These are phyloP conservation scores for Diadumene lineata DNA, from an alignment of 92 coral and sea anemone species.

Conservation along the genomic window DNA sequence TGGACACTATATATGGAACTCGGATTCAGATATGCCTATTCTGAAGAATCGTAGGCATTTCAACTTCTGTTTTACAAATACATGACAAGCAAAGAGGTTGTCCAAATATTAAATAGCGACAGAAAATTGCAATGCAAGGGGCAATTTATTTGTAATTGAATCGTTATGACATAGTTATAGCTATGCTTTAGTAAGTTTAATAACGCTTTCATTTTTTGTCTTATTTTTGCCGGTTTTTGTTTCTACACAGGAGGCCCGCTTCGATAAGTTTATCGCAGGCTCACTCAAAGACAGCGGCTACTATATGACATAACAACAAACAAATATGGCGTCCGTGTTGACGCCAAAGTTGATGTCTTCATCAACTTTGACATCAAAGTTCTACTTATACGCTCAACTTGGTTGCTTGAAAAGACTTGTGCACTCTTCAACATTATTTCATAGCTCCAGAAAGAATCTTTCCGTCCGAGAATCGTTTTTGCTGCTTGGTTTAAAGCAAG, in stretches of 20 bases:
- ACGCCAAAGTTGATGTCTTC: neutral
- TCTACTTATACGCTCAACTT: neutral
- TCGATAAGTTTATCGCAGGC: neutral
- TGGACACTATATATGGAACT: no score
- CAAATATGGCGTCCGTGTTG: slow-evolving; percentile 5
- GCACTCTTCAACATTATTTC: neutral
- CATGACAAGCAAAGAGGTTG: no score
- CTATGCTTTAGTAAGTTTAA: no score
- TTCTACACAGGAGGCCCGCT: neutral
- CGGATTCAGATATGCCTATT: no score
- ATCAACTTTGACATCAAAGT: neutral
- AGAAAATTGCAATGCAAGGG: no score
- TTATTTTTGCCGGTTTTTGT: no score
- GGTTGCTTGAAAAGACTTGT: slow-evolving; percentile 1
- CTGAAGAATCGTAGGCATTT: no score
- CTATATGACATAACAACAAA: slow-evolving; percentile 26
- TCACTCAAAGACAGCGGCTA: slow-evolving; percentile 16
- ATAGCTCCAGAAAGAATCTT: slow-evolving; percentile 1
- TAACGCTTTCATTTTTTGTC: no score
- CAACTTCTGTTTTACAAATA: no score
- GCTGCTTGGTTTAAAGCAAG: slow-evolving; percentile 56
- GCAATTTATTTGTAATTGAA: no score
- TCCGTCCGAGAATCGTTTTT: slow-evolving; percentile 47
- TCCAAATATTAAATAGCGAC: no score
- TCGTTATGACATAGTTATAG: no score